These are phyloP conservation scores for Campoletis sonorensis DNA, from an alignment of 1,140 invertebrate genomes.

Conservation along the genomic window DNA sequence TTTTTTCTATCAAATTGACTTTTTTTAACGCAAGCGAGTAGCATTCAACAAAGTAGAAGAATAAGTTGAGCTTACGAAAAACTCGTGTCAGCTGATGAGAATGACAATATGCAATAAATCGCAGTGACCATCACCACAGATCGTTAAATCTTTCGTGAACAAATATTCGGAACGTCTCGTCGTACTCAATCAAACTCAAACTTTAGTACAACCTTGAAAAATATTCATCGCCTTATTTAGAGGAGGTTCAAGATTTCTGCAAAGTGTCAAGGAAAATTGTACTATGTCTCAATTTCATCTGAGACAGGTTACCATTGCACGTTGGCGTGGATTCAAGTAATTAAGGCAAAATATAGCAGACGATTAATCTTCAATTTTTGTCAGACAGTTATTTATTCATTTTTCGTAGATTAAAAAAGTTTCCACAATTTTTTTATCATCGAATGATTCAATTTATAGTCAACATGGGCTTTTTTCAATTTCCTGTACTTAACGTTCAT, in stretches of 20 bases:
- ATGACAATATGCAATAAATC: neutral
- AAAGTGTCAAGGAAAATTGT: neutral
- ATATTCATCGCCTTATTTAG: neutral
- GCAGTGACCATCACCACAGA: neutral
- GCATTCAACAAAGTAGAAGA: neutral
- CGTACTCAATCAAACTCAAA: neutral
- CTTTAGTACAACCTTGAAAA: neutral
- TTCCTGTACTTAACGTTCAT: too few species aligned
- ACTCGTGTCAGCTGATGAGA: neutral
- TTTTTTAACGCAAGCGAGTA: too few species aligned
- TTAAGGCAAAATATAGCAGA: neutral
- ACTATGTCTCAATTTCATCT: neutral
- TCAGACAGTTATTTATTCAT: neutral
- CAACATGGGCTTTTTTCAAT: too few species aligned
- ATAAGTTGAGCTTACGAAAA: neutral
- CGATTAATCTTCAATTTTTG: neutral
- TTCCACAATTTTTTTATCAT: too few species aligned
- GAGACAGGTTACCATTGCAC: neutral
- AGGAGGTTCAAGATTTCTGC: neutral
- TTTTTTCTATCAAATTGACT: too few species aligned
- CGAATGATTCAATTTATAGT: too few species aligned
- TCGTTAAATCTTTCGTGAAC: conserved; percentile 8
- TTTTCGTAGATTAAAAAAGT: neutral
- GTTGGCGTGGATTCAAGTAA: conserved; percentile 3
- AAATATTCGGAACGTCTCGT: neutral